Evolutionary conservation across 2,888 invertebrate genomes (phyloP).

Genomic region (Hypolimnas misippus): DNA sequence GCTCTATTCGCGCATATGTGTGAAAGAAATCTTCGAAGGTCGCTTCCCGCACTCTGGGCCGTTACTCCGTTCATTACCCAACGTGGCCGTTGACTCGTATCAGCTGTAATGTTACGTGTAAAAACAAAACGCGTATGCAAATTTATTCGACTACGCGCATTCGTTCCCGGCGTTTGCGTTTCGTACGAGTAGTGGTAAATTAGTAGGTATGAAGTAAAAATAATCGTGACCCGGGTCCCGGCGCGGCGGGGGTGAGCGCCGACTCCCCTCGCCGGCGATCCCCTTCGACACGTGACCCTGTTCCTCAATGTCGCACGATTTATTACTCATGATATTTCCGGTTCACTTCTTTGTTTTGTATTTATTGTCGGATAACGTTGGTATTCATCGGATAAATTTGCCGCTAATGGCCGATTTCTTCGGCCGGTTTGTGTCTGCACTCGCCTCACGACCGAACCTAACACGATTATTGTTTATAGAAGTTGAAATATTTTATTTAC

Average conservation of each 20-base stretch:
- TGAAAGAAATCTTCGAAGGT: slow-evolving; percentile 26
- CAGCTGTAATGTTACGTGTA: slow-evolving; percentile 8
- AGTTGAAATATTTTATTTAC: not conserved
- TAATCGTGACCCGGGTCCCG: slow-evolving; percentile 9
- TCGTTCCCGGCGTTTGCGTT: not conserved
- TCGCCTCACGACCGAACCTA: not conserved
- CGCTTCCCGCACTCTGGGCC: slow-evolving; percentile 17
- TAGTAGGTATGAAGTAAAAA: slow-evolving; percentile 19
- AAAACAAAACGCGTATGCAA: not conserved
- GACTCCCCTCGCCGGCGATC: slow-evolving; percentile 28
- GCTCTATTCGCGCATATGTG: slow-evolving; percentile 13
- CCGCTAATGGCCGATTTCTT: not conserved
- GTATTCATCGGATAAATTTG: not conserved
- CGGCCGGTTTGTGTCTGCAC: not conserved
- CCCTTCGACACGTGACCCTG: slow-evolving; percentile 30
- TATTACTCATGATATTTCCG: slow-evolving; percentile 36
- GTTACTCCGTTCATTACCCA: slow-evolving; percentile 13
- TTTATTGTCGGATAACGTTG: not conserved
- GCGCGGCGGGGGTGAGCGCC: slow-evolving; percentile 22
- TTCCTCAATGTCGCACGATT: slow-evolving; percentile 29
- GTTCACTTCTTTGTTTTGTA: slow-evolving; percentile 28
- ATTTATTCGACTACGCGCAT: not conserved
- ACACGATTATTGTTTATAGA: not conserved
- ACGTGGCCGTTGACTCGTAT: slow-evolving; percentile 8
- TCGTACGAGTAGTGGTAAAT: not conserved